Evolutionary conservation across 2,797 vertebrate genomes (phyloP).

Genomic region (Leucoraja ocellata): DNA sequence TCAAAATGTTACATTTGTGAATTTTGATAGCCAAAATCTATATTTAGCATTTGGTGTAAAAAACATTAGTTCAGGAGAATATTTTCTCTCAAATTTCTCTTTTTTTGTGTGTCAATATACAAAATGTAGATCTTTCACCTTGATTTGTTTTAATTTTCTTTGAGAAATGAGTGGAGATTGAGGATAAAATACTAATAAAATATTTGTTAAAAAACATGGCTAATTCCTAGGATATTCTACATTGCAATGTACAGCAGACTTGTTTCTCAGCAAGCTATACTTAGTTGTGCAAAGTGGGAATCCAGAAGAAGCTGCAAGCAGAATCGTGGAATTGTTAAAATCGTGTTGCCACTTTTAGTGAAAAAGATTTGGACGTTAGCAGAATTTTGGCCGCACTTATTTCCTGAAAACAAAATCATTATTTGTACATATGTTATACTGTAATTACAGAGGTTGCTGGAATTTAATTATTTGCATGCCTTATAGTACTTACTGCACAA

Average conservation of each 20-base stretch:
- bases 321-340: neutral
- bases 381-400: neutral
- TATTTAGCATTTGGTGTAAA: neutral
- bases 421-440: neutral
- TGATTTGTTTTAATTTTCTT: neutral
- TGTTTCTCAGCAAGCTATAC: neutral
- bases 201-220: neutral
- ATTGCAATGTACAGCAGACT: neutral
- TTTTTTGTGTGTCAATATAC: neutral
- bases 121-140: neutral
- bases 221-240: neutral
- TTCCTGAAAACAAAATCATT: neutral
- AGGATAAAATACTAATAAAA: neutral
- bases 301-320: neutral
- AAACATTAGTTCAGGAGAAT: neutral
- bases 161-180: too few species aligned
- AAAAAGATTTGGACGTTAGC: neutral
- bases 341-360: neutral
- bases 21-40: neutral
- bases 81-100: neutral
- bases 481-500: neutral
- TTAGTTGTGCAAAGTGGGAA: neutral
- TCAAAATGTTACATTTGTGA: neutral
- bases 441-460: neutral
- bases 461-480: neutral